Base-by-base conservation (phyloP, 2,888 invertebrate species). In the Tipula confusa region DNA sequence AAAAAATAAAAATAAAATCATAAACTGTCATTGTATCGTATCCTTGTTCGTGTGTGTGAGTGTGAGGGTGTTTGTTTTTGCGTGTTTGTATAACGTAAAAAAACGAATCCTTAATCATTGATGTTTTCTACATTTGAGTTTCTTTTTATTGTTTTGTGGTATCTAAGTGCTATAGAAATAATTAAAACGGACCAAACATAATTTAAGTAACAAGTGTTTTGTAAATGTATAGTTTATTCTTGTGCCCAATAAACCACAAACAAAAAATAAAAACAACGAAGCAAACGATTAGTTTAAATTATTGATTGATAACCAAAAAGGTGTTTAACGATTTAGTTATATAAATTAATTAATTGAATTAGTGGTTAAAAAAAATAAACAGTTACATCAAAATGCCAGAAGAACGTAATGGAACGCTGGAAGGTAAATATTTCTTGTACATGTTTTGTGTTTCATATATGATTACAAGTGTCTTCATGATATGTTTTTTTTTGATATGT, bases 201-300 rank as follows among this genome's bases (percentile, higher is more conserved):
- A 64, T 64, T 64, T 24, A 64, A 64, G 64, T 64, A 64, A 64
- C 64, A 64, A 64, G 64, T 64, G 64, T 64, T 64, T 64, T n/a
- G n/a, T n/a, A n/a, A 64, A 64, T 64, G 18, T 24, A 24, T 64
- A 24, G 24, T 64, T 64, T 11, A 64, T 24, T 9, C 64, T n/a
- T n/a, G n/a, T n/a, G n/a, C 64, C 24, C 64, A n/a, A n/a, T n/a
- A n/a, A n/a, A 15, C 64, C 24, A 6, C 64, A 7, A 38, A 13
- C 3, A 64, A 24, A 64, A 18, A n/a, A n/a, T n/a, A n/a, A n/a
- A 18, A 48, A 24, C 24, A 64, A 64, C 33, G 9, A 33, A 33
- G 11, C 11, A 33, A 33, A 33, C 6, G 5, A 31, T 31, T 9
- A 43, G 3, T 64, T 64, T 64, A 9, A 64, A 64, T 9, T 64